Evolutionary conservation across 2,888 invertebrate genomes (phyloP).

Genomic region (Lamproptera curius): DNA sequence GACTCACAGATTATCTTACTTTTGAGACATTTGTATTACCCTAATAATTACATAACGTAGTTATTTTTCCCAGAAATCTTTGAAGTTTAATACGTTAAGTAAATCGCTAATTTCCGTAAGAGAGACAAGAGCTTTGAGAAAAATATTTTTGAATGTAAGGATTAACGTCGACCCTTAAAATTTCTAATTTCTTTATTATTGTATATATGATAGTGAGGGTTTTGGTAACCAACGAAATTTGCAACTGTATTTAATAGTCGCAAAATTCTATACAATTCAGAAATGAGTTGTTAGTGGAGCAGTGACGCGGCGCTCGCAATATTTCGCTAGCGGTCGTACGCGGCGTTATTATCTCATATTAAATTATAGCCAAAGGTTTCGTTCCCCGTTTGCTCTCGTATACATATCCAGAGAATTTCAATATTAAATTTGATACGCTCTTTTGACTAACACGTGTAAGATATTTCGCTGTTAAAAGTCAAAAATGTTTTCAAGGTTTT

Average conservation of each 20-base stretch:
- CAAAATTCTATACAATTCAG: not conserved
- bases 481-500: too few relatives aligned
- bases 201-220: not conserved
- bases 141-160: not conserved
- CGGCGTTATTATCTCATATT: slow-evolving; percentile 51
- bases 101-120: not conserved
- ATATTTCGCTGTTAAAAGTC: too few relatives aligned
- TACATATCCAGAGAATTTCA: slow-evolving; percentile 30
- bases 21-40: too few relatives aligned
- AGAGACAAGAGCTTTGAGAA: not conserved
- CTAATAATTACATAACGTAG: not conserved
- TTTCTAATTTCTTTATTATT: not conserved
- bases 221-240: not conserved
- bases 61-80: not conserved
- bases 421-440: slow-evolving; percentile 24
- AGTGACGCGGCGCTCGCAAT: slow-evolving; percentile 24
- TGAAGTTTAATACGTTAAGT: not conserved
- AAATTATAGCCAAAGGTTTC: slow-evolving; percentile 64
- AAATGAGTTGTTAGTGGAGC: slow-evolving; percentile 15
- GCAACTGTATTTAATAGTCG: not conserved
- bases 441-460: not conserved
- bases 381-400: slow-evolving; percentile 47
- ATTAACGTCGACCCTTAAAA: not conserved
- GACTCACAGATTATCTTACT: too few relatives aligned
- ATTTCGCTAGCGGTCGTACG: slow-evolving; percentile 23